Evolutionary conservation across 2,888 invertebrate species (phyloP).

Genomic region (Pyrrhosoma nymphula): DNA sequence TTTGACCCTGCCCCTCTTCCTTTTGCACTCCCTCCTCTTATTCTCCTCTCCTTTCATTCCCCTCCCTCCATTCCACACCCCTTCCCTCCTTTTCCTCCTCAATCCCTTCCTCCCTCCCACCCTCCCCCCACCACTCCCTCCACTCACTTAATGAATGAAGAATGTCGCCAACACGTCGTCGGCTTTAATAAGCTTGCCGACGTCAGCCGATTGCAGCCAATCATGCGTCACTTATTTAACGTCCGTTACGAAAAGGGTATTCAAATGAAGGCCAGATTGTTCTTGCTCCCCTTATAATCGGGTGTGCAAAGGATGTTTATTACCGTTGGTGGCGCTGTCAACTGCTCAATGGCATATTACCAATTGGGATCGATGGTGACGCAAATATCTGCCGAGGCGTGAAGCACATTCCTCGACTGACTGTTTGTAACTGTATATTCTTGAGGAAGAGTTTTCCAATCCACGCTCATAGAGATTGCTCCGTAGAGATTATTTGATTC

Average conservation of each 20-base stretch:
- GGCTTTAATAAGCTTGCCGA: conserved; percentile 60
- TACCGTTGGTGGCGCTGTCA: not conserved
- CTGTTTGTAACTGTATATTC: too few relatives aligned
- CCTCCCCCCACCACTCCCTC: not conserved
- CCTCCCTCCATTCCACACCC: not conserved
- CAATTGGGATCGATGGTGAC: conserved; percentile 6
- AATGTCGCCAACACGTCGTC: conserved; percentile 67
- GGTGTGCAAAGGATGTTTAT: conserved; percentile 34
- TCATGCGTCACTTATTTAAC: conserved; percentile 66
- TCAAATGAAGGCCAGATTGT: conserved; percentile 64
- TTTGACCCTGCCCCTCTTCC: not conserved
- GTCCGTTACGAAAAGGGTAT: conserved; percentile 66
- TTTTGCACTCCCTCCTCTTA: not conserved
- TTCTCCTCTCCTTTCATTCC: too few relatives aligned
- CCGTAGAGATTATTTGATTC: too few relatives aligned
- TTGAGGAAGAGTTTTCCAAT: too few relatives aligned
- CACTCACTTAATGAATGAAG: conserved; percentile 58
- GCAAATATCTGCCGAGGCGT: not conserved
- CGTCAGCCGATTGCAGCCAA: conserved; percentile 66
- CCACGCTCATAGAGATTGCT: too few relatives aligned
- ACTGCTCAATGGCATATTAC: conserved; percentile 10
- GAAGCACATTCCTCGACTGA: not conserved
- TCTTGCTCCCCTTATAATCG: conserved; percentile 42
- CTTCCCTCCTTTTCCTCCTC: not conserved
- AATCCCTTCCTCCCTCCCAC: not conserved